Percentiles rank a stretch among this genome's conserved stretches.
Conservation (phyloP, 2,797 vertebrate species). For the Cyprinodon diabolis region DNA sequence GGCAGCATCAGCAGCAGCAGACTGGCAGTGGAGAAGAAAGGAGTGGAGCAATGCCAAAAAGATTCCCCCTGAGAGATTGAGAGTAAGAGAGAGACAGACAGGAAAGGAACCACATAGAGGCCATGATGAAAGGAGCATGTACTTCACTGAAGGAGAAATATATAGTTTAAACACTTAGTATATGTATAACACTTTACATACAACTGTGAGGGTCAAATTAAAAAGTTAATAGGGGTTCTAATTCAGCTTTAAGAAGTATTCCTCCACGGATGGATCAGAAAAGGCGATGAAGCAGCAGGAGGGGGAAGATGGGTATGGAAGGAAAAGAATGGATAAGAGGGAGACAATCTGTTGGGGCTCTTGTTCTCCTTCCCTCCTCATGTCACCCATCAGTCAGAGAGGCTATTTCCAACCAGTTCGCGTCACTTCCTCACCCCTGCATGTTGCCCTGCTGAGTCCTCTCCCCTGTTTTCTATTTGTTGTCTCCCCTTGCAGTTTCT, state of each 20-base stretch:
- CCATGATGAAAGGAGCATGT: conserved; percentile 52
- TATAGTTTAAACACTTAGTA: conserved; percentile 29
- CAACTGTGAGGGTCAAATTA: conserved; percentile 41
- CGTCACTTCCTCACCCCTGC: conserved; percentile 73
- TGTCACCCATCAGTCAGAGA: conserved; percentile 68
- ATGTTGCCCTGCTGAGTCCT: conserved; percentile 50
- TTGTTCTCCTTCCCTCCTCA: conserved; percentile 54
- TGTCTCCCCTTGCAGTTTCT: conserved; percentile 56
- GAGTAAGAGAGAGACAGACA: conserved; percentile 61
- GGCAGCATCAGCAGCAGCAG: conserved; percentile 62
- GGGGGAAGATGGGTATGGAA: conserved; percentile 59
- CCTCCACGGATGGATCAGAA: conserved; percentile 45
- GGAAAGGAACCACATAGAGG: conserved; percentile 56
- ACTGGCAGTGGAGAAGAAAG: conserved; percentile 78
- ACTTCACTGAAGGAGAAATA: conserved; percentile 34
- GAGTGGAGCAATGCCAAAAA: conserved; percentile 83
- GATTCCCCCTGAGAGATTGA: conserved; percentile 76
- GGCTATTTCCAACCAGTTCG: conserved; percentile 56
- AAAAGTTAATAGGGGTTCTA: conserved; percentile 16
- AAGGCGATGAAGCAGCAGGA: conserved; percentile 66
- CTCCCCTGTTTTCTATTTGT: conserved; percentile 63
- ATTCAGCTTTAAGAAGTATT: conserved; percentile 38
- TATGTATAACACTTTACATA: conserved; percentile 5
- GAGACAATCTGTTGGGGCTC: conserved; percentile 68
- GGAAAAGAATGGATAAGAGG: conserved; percentile 55